Conservation (phyloP, 2,888 invertebrate genomes). For the Ophioninae sp. region DNA sequence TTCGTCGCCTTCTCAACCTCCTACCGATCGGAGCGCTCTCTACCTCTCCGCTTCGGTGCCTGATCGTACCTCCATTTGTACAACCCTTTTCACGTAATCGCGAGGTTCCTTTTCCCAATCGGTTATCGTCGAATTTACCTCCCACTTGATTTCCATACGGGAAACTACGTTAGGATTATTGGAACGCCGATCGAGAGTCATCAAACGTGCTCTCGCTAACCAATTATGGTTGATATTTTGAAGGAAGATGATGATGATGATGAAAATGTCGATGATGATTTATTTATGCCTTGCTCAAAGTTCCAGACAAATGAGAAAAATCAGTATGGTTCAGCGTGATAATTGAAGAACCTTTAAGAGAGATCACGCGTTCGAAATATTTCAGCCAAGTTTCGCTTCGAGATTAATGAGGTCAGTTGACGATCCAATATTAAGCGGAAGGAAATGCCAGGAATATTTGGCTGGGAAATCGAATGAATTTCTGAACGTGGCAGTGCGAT, state of each 20-base stretch:
- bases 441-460: too few relatives aligned
- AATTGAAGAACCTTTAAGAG: too few relatives aligned
- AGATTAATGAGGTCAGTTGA: too few relatives aligned
- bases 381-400: too few relatives aligned
- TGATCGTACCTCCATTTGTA: conserved; percentile 38
- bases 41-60: not conserved
- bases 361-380: too few relatives aligned
- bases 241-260: not conserved
- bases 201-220: not conserved
- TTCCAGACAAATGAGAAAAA: too few relatives aligned
- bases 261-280: not conserved
- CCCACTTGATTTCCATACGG: not conserved
- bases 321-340: too few relatives aligned
- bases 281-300: too few relatives aligned
- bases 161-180: conserved; percentile 18
- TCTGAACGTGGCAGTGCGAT: too few relatives aligned
- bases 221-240: not conserved
- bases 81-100: conserved; percentile 37
- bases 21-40: conserved; percentile 30
- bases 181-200: conserved; percentile 7
- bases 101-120: conserved; percentile 63
- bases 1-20: conserved; percentile 70
- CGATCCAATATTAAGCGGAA: too few relatives aligned
- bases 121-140: conserved; percentile 60
- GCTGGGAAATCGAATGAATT: too few relatives aligned